Base-by-base conservation (phyloP, 2,113 vertebrate species). In the Alectura lathami region DNA sequence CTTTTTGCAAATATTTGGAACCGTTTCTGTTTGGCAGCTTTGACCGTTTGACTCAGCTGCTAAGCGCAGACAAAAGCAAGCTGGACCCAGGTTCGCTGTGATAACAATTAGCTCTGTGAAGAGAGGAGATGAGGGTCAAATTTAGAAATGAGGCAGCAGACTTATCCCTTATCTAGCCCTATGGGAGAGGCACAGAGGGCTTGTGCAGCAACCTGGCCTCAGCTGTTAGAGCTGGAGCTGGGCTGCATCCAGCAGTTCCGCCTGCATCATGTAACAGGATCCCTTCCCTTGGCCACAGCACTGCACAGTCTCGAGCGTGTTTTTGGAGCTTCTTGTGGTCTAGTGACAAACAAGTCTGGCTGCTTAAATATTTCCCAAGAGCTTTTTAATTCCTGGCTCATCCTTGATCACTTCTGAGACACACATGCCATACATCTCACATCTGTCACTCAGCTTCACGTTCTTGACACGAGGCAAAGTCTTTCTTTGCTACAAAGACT, bases 1-100 rank as follows among this genome's bases (percentile, higher is more conserved):
- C 83, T 81, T 29, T 48, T 69, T 53, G 66, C 73, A 94, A 43
- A 59, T 83, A 91, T 90, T 84, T 90, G 95, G 95, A 94, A 79
- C 30, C 15, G 64, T 18, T 63, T 81, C 66, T 45, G n/a, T 63
- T 88, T 83, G 94, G 88, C 89, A 8, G 8, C 83, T 86, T 10
- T 29, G 79, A 77, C 14, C 20, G 73, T 59, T 96, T 86, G 90
- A 72, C 83, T 94, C 90, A 32, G 90, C 85, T 86, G 9, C 59
- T 81, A 56, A 68, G 59, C 24, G 30, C 17, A 38, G 82, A 29
- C 75, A 83, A 81, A 89, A 69, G 85, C 82, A 23, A 43, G 80
- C 68, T 18, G 77, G 69, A 2, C 13, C 9, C n/a, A 29, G 73
- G 90, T 54, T 94, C 53, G 26, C 43, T 0, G 2, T 14, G 85